Percentiles rank a stretch among this genome's conserved stretches.
Evolutionary conservation across 1,140 invertebrate species (phyloP).

Genomic region (Drosophila asahinai): DNA sequence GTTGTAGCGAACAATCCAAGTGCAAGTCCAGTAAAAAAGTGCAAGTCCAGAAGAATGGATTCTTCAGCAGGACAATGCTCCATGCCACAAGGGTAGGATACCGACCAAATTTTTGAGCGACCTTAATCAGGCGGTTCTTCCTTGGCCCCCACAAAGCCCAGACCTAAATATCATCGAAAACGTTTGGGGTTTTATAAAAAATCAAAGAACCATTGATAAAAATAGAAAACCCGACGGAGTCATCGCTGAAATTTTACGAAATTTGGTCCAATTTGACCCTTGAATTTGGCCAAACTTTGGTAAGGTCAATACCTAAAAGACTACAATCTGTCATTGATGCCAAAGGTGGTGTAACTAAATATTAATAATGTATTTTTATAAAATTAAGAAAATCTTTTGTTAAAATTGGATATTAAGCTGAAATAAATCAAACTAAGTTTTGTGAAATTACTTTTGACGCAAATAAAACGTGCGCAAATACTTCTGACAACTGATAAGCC

Average conservation of each 20-base stretch:
- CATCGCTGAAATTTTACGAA: constrained; percentile 5
- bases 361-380: not conserved
- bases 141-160: constrained; percentile 21
- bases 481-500: constrained; percentile 7
- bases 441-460: constrained; percentile 16
- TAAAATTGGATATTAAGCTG: not conserved
- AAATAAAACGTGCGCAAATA: constrained; percentile 1
- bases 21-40: too few species aligned
- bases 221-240: constrained; percentile 10
- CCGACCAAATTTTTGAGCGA: constrained; percentile 20
- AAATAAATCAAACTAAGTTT: not conserved
- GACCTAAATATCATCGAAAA: constrained; percentile 2
- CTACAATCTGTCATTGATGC: constrained; percentile 10
- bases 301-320: not conserved
- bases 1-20: too few species aligned
- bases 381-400: constrained; percentile 11
- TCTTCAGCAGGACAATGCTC: constrained; percentile 7
- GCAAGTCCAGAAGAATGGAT: too few species aligned
- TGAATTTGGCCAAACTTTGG: constrained; percentile 12
- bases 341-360: constrained; percentile 15
- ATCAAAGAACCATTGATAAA: constrained; percentile 12
- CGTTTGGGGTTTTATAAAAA: constrained; percentile 12
- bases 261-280: constrained; percentile 11
- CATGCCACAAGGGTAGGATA: constrained; percentile 21
- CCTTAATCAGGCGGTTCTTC: constrained; percentile 19